Evolutionary conservation across 2,888 invertebrate genomes (phyloP).

Genomic region (Drepanosiphum platanoidis): DNA sequence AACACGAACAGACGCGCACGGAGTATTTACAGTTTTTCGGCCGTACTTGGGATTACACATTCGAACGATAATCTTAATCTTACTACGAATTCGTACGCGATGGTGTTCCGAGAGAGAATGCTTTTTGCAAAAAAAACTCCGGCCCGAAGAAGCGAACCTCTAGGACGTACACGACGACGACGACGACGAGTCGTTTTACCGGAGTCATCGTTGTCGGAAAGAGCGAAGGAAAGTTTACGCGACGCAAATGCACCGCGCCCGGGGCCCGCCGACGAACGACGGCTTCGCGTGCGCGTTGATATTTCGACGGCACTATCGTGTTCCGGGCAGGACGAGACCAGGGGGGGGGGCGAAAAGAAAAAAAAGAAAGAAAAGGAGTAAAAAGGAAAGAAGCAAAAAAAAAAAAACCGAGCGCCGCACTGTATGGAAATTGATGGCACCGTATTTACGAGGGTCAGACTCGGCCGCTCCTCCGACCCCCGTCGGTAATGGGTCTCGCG

Average conservation of each 20-base stretch:
- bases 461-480: not conserved
- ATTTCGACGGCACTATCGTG: not conserved
- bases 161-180: not conserved
- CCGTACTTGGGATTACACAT: too few relatives aligned
- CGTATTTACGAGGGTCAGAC: not conserved
- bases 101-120: too few relatives aligned
- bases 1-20: too few relatives aligned
- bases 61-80: too few relatives aligned
- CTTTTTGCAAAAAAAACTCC: too few relatives aligned
- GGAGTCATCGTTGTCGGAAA: not conserved
- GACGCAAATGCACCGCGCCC: too few relatives aligned
- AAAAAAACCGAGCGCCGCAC: not conserved
- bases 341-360: not conserved
- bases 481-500: too few relatives aligned
- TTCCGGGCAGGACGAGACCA: not conserved
- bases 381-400: not conserved
- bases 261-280: too few relatives aligned
- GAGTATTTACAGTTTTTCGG: too few relatives aligned
- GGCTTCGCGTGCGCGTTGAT: not conserved
- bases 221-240: too few relatives aligned
- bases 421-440: conserved; percentile 32
- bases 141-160: not conserved
- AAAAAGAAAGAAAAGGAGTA: too few relatives aligned
- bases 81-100: too few relatives aligned
- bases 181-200: conserved; percentile 18